Conservation (phyloP, 2,888 invertebrate genomes). For the Saturnia pavonia region DNA sequence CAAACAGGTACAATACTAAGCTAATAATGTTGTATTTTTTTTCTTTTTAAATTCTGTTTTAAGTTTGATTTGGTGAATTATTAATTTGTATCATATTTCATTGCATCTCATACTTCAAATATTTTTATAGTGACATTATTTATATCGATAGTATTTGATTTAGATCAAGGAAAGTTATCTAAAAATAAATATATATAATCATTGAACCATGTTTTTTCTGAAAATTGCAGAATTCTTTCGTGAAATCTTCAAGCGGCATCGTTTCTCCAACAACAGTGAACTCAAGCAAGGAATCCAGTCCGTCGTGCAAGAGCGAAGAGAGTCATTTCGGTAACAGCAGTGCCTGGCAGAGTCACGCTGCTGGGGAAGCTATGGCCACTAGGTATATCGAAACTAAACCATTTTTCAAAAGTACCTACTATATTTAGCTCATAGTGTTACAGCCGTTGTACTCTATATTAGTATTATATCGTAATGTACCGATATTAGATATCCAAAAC, state of each 20-base stretch:
- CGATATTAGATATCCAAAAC: no score
- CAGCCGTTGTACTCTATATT: not conserved
- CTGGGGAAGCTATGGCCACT: constrained; percentile 79
- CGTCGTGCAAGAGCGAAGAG: constrained; percentile 78
- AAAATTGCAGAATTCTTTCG: constrained; percentile 66
- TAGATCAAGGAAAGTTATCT: not conserved
- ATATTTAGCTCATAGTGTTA: not conserved
- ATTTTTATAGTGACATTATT: not conserved
- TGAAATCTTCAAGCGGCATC: constrained; percentile 69
- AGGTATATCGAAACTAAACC: constrained; percentile 59
- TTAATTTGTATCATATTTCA: not conserved
- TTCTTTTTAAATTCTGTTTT: no score
- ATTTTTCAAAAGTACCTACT: not conserved
- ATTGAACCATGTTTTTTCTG: not conserved
- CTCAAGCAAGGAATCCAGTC: constrained; percentile 79
- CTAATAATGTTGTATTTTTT: not conserved
- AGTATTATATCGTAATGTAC: not conserved
- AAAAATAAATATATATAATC: no score
- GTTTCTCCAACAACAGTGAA: constrained; percentile 67
- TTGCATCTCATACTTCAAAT: not conserved
- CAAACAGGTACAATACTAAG: constrained; percentile 60
- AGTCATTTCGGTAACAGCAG: constrained; percentile 73
- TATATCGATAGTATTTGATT: not conserved
- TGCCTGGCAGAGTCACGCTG: constrained; percentile 75
- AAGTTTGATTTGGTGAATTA: not conserved